These are phyloP conservation scores for Netelia fuscicornis DNA, from an alignment of 2,888 invertebrate species.

Conservation along the genomic window DNA sequence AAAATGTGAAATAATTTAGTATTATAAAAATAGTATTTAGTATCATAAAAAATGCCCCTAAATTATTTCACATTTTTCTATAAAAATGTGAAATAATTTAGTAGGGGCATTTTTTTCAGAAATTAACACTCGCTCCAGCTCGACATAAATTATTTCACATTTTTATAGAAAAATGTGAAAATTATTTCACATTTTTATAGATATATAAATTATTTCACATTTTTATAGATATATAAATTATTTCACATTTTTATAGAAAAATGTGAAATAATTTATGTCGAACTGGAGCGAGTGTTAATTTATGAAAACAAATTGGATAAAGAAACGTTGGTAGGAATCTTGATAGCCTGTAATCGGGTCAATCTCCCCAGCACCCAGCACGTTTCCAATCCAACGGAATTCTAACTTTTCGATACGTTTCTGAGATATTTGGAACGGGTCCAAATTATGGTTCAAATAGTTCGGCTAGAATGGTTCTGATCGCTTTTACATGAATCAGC, in stretches of 20 bases:
- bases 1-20: no score
- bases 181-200: no score
- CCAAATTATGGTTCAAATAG: not conserved
- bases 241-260: no score
- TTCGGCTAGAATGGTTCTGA: not conserved
- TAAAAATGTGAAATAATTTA: no score
- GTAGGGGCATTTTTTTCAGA: not conserved
- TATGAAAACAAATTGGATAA: not conserved
- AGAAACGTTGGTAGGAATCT: not conserved
- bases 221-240: no score
- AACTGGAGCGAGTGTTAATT: not conserved
- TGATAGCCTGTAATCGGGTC: constrained; percentile 35
- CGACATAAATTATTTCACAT: not conserved
- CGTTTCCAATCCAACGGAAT: constrained; percentile 33
- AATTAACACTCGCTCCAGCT: not conserved
- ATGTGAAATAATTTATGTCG: not conserved
- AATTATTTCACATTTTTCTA: not conserved
- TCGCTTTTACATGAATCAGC: constrained; percentile 3
- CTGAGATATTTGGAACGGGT: constrained; percentile 37
- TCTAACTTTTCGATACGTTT: constrained; percentile 20
- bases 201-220: no score
- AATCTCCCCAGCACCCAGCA: constrained; percentile 3
- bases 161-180: no score
- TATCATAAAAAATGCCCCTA: no score
- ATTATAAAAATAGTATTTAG: no score